These are phyloP conservation scores for Engraulis encrasicolus DNA, from an alignment of 2,113 vertebrate genomes.

Conservation along the genomic window DNA sequence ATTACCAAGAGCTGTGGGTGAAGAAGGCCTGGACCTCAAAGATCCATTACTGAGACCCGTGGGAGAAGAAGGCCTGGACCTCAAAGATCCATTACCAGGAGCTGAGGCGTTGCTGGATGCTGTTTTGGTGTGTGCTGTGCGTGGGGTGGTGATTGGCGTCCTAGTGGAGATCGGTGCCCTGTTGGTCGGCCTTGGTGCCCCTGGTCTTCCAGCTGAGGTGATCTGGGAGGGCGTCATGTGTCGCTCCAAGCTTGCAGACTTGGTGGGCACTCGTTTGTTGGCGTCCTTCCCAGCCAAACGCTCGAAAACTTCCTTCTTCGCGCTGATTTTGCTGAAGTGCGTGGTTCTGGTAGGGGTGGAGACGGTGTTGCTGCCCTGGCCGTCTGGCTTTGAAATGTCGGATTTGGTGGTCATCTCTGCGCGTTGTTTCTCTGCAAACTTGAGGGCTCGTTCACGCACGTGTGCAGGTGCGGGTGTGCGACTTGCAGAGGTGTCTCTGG, in stretches of 20 bases:
- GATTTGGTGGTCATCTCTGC: neutral
- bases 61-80: neutral
- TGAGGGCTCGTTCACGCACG: slow-evolving; percentile 2
- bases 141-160: slow-evolving; percentile 27
- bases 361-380: slow-evolving; percentile 40
- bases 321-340: slow-evolving; percentile 59
- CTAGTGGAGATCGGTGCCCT: neutral
- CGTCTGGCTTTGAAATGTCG: slow-evolving; percentile 36
- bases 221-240: slow-evolving; percentile 50
- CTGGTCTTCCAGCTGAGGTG: slow-evolving; percentile 42
- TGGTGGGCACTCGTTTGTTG: slow-evolving; percentile 47
- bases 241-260: slow-evolving; percentile 64
- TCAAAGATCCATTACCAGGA: slow-evolving; percentile 41
- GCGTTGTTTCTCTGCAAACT: slow-evolving; percentile 16
- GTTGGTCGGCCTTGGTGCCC: slow-evolving; percentile 35
- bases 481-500: slow-evolving; percentile 1
- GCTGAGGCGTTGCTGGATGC: slow-evolving; percentile 32
- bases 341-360: slow-evolving; percentile 65
- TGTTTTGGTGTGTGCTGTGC: slow-evolving; percentile 38
- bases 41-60: slow-evolving; percentile 41
- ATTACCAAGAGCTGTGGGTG: slow-evolving; percentile 13
- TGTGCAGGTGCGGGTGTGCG: slow-evolving; percentile 6
- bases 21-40: slow-evolving; percentile 7
- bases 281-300: slow-evolving; percentile 59
- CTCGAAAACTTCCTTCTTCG: slow-evolving; percentile 65